Percentiles rank a stretch among this genome's conserved stretches.
These are phyloP conservation scores for Bombus pyrosoma DNA, from an alignment of 1,140 invertebrate species.

Conservation along the genomic window DNA sequence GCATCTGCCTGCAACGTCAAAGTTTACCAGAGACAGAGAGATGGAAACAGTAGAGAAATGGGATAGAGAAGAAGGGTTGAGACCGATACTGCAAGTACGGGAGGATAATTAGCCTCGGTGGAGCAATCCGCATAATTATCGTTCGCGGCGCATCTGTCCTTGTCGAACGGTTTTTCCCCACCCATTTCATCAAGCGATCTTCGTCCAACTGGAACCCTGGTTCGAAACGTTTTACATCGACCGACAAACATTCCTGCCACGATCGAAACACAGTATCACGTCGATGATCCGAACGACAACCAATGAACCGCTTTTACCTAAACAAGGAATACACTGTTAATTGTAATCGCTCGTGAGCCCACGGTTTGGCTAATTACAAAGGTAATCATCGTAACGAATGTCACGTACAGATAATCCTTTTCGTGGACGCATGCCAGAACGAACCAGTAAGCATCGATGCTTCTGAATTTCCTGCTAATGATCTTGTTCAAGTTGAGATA, in stretches of 20 bases:
- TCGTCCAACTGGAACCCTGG: neutral
- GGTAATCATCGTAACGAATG: conserved; percentile 72
- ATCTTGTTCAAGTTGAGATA: neutral
- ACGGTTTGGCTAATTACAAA: conserved; percentile 66
- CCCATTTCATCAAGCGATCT: neutral
- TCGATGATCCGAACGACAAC: conserved; percentile 64
- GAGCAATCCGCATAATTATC: conserved; percentile 73
- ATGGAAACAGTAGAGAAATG: conserved; percentile 36
- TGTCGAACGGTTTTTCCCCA: conserved; percentile 35
- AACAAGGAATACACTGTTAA: conserved; percentile 68
- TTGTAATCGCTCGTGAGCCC: conserved; percentile 67
- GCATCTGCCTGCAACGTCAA: conserved; percentile 60
- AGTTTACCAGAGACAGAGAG: conserved; percentile 55
- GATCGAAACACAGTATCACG: conserved; percentile 56
- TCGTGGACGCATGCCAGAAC: conserved; percentile 29
- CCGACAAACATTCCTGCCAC: conserved; percentile 53
- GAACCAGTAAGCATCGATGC: neutral
- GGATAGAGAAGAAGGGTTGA: conserved; percentile 45
- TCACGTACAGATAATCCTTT: conserved; percentile 62
- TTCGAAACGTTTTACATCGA: conserved; percentile 58
- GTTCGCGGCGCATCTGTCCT: conserved; percentile 47
- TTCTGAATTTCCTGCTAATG: conserved; percentile 15
- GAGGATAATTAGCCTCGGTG: conserved; percentile 66
- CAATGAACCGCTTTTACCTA: conserved; percentile 68
- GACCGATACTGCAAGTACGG: conserved; percentile 61